Conservation (phyloP, 2,888 invertebrate genomes). For the Lutraria lutraria region DNA sequence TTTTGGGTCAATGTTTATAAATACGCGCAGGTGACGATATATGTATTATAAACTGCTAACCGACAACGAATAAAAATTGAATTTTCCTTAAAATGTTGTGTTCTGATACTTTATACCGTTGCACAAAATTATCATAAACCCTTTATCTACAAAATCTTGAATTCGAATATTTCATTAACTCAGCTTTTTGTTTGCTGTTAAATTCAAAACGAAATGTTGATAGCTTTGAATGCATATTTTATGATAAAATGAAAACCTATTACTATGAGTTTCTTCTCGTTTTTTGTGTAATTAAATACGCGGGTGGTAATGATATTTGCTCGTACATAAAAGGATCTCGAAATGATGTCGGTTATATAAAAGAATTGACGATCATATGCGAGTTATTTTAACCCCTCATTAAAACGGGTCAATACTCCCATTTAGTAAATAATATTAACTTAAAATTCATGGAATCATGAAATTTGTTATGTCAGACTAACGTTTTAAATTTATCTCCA, state of each 20-base stretch:
- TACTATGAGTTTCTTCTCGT: background rate
- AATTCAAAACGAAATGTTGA: background rate
- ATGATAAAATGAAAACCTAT: background rate
- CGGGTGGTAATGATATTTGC: background rate
- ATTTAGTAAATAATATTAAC: background rate
- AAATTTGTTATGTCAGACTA: background rate
- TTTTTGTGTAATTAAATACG: background rate
- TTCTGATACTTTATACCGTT: background rate
- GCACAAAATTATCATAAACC: background rate
- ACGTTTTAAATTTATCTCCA: background rate
- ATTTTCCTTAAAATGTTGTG: too few relatives aligned
- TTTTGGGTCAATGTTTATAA: too few relatives aligned
- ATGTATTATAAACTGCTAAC: too few relatives aligned
- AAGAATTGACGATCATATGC: background rate
- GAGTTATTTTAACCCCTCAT: background rate
- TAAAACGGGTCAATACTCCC: background rate
- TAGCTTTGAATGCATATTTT: slow-evolving; percentile 14
- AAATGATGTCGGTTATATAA: background rate
- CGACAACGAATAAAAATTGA: too few relatives aligned
- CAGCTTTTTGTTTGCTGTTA: background rate
- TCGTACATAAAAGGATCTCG: background rate
- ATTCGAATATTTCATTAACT: background rate
- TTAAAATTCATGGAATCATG: slow-evolving; percentile 3
- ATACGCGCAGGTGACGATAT: too few relatives aligned
- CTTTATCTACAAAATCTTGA: background rate